Conservation (phyloP, 2,113 vertebrate species). For the rabbit (Oryctolagus cuniculus) region DNA sequence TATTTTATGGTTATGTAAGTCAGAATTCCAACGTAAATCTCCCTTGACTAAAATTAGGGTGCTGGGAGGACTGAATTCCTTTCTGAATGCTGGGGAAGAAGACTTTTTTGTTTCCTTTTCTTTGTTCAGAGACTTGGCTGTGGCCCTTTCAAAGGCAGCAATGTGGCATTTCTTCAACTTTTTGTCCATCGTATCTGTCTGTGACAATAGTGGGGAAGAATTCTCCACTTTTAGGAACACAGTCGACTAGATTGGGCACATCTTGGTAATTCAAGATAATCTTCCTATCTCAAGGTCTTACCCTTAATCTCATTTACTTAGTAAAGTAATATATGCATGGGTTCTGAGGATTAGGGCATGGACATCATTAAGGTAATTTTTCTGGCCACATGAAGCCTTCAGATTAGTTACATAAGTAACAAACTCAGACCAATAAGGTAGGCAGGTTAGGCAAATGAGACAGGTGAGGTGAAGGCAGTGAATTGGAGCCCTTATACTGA, state of each 20-base stretch:
- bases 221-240: not conserved
- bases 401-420: too few relatives aligned
- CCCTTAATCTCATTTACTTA: slow-evolving; percentile 13
- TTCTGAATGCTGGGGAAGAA: not conserved
- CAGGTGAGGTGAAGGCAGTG: not conserved
- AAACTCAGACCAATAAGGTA: not conserved
- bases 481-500: not conserved
- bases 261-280: not conserved
- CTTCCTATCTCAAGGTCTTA: not conserved
- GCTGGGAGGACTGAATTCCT: not conserved
- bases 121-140: not conserved
- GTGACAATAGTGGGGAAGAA: not conserved
- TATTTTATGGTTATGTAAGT: not conserved
- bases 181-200: not conserved
- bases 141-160: not conserved
- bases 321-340: not conserved
- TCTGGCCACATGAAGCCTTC: not conserved
- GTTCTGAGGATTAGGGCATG: not conserved
- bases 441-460: not conserved
- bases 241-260: not conserved
- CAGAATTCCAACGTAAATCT: not conserved
- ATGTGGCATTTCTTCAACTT: not conserved
- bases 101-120: not conserved
- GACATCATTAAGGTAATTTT: not conserved
- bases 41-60: not conserved